Conservation (phyloP, 2,113 vertebrate genomes). For the Tragelaphus scriptus region DNA sequence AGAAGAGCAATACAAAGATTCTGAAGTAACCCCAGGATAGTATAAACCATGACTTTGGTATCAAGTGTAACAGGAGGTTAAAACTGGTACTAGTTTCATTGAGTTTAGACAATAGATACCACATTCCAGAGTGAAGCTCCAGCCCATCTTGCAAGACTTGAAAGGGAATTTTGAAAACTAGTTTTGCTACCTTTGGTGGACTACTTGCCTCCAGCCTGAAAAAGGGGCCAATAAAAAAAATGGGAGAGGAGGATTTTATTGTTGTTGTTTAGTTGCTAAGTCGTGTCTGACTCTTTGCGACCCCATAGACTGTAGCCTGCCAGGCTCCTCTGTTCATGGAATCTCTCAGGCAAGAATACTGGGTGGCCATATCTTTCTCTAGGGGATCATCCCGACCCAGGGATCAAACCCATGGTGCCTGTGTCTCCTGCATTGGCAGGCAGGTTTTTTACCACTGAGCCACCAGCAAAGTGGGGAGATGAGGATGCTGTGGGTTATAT, state of each 20-base stretch:
- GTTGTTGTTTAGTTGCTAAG: background rate
- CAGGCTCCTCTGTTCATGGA: background rate
- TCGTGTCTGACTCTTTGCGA: background rate
- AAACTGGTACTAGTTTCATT: background rate
- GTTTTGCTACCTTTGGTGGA: background rate
- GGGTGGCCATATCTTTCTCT: background rate
- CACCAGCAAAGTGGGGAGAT: background rate
- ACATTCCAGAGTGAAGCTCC: background rate
- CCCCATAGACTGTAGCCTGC: background rate
- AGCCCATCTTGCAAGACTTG: background rate
- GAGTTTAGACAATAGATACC: background rate
- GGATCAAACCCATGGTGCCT: background rate
- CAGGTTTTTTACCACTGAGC: background rate
- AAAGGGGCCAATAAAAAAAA: background rate
- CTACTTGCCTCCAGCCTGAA: background rate
- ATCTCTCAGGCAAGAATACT: background rate
- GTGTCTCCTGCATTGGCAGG: background rate
- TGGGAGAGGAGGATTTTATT: background rate
- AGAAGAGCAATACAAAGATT: background rate
- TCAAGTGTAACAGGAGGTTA: background rate
- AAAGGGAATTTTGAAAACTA: background rate
- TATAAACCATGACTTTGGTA: background rate
- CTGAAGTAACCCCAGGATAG: background rate
- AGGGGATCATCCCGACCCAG: background rate
- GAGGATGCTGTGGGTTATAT: background rate